Evolutionary conservation across 2,797 vertebrate species (phyloP).

Genomic region (Acipenser transmontanus): DNA sequence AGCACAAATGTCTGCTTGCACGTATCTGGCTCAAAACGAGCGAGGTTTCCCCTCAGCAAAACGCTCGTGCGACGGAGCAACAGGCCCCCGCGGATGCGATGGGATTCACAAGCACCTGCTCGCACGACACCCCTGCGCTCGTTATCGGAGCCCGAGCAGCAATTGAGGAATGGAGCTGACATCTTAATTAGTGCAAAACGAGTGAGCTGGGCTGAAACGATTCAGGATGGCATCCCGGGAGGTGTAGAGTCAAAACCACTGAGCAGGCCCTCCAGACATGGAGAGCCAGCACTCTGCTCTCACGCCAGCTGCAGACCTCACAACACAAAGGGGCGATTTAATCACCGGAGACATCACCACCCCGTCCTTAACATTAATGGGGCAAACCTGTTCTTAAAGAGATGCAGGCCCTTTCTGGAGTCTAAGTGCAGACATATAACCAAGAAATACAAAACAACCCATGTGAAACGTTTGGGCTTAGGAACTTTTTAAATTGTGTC

Average conservation of each 20-base stretch:
- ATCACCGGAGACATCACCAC: neutral
- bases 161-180: conserved; percentile 3
- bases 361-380: neutral
- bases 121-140: conserved; percentile 22
- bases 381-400: neutral
- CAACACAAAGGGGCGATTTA: conserved; percentile 3
- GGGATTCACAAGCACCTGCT: conserved; percentile 29
- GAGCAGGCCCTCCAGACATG: neutral
- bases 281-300: neutral
- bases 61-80: conserved; percentile 23
- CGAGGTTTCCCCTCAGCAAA: conserved; percentile 14
- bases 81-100: conserved; percentile 20
- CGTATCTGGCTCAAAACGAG: conserved; percentile 20
- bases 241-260: neutral
- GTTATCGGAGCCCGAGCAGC: conserved; percentile 23
- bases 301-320: neutral
- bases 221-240: conserved; percentile 22
- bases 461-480: neutral
- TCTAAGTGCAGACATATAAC: neutral
- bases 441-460: neutral
- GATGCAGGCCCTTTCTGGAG: neutral
- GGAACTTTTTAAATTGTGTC: too few species aligned
- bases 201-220: conserved; percentile 20
- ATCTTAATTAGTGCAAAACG: conserved; percentile 29
- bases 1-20: conserved; percentile 18